Conservation (phyloP, 35 echinoderm and acorn worm genomes). For the Acanthaster planci region DNA sequence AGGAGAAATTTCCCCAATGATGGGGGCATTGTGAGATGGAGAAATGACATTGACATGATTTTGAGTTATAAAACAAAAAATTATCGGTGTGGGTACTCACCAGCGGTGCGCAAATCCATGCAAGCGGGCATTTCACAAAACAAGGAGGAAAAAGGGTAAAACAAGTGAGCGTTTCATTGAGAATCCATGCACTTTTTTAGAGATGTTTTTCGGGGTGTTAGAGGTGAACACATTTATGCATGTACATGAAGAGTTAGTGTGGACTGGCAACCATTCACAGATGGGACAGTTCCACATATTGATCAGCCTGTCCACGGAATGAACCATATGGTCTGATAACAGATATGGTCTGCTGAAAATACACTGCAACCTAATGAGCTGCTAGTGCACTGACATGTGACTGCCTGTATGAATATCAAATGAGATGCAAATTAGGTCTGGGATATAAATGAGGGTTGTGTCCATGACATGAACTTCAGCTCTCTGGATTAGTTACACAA, state of each 20-base stretch:
- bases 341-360: not conserved
- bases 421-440: conserved; percentile 1
- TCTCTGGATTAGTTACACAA: too few relatives aligned
- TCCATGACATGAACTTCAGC: not conserved
- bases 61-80: not conserved
- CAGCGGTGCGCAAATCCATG: conserved; percentile 86
- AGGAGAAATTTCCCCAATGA: not conserved
- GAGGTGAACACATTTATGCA: not conserved
- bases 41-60: too few relatives aligned
- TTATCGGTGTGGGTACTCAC: conserved; percentile 68
- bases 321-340: not conserved
- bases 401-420: conserved; percentile 10
- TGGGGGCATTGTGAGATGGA: not conserved
- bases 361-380: too few relatives aligned
- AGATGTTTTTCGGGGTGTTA: not conserved
- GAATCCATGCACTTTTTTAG: not conserved
- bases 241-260: not conserved
- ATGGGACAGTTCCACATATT: not conserved
- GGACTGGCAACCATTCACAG: not conserved
- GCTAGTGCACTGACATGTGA: not conserved
- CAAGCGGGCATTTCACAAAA: conserved; percentile 73
- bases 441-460: not conserved
- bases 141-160: conserved; percentile 35
- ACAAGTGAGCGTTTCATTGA: not conserved
- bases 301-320: not conserved